Conservation (phyloP, 2,888 invertebrate species). For the Eurytoma adleriae region DNA sequence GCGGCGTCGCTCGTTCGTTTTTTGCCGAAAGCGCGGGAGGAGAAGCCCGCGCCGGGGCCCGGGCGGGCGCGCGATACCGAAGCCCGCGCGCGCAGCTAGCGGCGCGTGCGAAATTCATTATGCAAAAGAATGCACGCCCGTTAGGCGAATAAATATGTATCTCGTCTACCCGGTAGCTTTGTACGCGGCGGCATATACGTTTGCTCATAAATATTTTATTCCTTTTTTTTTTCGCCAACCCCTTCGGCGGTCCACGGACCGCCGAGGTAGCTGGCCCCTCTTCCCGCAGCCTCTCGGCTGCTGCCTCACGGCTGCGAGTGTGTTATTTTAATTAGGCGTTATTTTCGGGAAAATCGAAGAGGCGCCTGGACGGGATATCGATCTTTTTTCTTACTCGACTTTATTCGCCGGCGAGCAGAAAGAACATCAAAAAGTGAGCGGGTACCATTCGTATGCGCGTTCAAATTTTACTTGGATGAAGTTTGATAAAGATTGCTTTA, state of each 20-base stretch:
- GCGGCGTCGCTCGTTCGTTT: no score
- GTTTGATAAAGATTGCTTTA: no score
- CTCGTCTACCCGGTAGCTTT: constrained; percentile 57
- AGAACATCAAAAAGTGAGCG: background rate
- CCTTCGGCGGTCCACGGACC: background rate
- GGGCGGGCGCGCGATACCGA: constrained; percentile 1
- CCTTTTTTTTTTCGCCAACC: constrained; percentile 31
- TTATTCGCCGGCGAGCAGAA: background rate
- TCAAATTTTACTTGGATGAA: no score
- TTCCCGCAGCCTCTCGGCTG: background rate
- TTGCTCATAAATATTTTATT: constrained; percentile 65
- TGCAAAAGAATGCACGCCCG: constrained; percentile 65
- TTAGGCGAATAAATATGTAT: constrained; percentile 67
- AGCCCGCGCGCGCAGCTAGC: background rate
- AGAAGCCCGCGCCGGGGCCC: background rate
- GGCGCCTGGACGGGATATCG: background rate
- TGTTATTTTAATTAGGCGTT: constrained; percentile 25
- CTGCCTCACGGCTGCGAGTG: background rate
- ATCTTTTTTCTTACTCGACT: background rate
- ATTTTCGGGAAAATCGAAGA: background rate
- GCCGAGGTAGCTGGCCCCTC: background rate
- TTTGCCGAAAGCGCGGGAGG: background rate
- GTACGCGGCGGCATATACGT: constrained; percentile 24
- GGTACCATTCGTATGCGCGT: background rate
- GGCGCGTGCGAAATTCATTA: constrained; percentile 61